Base-by-base conservation (phyloP, 2,113 vertebrate genomes). In the Cephalopterus ornatus region DNA sequence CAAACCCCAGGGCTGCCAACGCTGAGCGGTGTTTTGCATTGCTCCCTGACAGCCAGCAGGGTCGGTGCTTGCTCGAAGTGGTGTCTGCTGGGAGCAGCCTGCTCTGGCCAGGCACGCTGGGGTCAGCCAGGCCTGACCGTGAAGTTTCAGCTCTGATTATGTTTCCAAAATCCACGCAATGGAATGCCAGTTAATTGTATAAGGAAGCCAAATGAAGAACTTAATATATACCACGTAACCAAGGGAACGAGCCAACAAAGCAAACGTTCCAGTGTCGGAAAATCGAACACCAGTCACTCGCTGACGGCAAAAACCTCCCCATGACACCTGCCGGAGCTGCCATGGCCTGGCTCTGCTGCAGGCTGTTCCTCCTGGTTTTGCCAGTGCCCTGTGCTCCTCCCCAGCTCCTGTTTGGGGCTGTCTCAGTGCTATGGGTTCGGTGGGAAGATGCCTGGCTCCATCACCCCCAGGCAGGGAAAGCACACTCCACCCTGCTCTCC, bases 11-110 rank as follows among this genome's bases (percentile, higher is more conserved):
- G 39, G 47, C 15, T 46, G 39, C 35, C 47, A 11, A 2, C 5
- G 52, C 41, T 19, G 12, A 37, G 65, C 2, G 1, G 9, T 4
- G 47, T 2, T 83, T 35, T 19, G 62, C 39, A 7, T 14, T 0
- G 1, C 19, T 59, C 71, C 35, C 6, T 14, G 44, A 61, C 46
- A 61, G 39, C 1, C 0, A 10, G 24, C 0, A 0, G 26, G 4
- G 61, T 1, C 0, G 3, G 52, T 0, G 3, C 62, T 46, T 4
- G 2, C n/a, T 32, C 0, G 3, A 33, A 2, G 2, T 0, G 0
- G 37, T 1, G 3, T 0, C 7, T 46, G 73, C 50, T 37, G 63
- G 28, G 50, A 59, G 44, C 80, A 80, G 62, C 18, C 70, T 39
- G 42, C 2, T 37, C 47, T 0, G 1, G 39, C 37, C 5, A 1